phyloP scores from a whole-genome alignment of 2,888 invertebrate species.

The Agrochola lychnidis region DNA sequence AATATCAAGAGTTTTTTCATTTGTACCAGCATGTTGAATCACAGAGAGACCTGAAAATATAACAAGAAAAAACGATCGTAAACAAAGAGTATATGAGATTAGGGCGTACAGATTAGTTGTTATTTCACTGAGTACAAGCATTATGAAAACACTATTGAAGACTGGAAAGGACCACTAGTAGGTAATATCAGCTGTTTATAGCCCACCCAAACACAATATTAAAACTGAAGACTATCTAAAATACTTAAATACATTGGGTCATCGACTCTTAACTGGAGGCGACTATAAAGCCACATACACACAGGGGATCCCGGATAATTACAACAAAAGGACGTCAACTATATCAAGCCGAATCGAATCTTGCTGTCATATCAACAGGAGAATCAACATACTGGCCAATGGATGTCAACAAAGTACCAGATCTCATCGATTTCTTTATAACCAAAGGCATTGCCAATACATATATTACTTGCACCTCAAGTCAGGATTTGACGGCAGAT shows the following conservation, averaged over 20 bases:
- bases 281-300: neutral
- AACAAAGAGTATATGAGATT: too few relatives aligned
- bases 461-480: neutral
- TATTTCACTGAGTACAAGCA: too few relatives aligned
- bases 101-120: too few relatives aligned
- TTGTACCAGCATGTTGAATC: too few relatives aligned
- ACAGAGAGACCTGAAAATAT: too few relatives aligned
- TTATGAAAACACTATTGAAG: neutral
- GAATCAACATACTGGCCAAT: neutral
- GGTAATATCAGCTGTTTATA: neutral
- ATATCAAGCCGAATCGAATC: neutral
- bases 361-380: neutral
- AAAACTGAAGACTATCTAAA: neutral
- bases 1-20: too few relatives aligned
- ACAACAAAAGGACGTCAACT: neutral
- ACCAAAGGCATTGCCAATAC: neutral
- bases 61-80: too few relatives aligned
- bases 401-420: neutral
- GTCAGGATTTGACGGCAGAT: neutral
- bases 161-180: neutral
- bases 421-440: neutral
- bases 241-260: neutral
- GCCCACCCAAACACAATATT: conserved; percentile 9
- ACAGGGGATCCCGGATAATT: neutral
- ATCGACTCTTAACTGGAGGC: neutral